Evolutionary conservation across 2,797 vertebrate genomes (phyloP), one percentile per base, ranked within the genome.

Genomic region (Sebastes ruberrimus): DNA sequence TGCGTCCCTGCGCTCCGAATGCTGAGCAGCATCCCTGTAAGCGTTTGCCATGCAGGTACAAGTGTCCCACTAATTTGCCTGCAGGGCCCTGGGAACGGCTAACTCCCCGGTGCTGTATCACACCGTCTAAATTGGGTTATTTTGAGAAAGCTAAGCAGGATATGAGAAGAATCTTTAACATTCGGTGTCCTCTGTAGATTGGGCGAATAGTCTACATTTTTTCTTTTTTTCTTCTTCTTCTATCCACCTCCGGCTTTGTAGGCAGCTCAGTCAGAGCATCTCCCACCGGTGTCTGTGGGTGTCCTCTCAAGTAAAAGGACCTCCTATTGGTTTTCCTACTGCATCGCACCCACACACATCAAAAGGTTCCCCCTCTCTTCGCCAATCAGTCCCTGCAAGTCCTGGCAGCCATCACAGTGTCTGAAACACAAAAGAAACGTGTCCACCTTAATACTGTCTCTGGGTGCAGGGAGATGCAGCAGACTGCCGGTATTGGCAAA

Each of bases 281-380:
- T 94, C 92, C 92, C 92, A 78, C 86, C 64, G 67, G 82, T 89
- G 85, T 84, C 84, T 74, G 89, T 89, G 89, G 86, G 93, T 91
- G 91, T 93, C 91, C 88, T 92, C 87, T 89, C 71, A 82, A 90
- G 85, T 62, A 82, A 80, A 86, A 88, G 67, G 67, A 85, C 82
- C 84, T 87, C 75, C 85, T 77, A 57, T 88, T 87, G 88, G 82
- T 85, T 90, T 86, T 83, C 74, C 64, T 71, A 73, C 69, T 65
- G 71, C 75, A 76, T 85, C 78, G 90, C 72, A 86, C 87, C 89
- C 90, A 91, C 86, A 88, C 88, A 84, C 79, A 86, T 84, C 59
- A 86, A 89, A 89, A 88, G 76, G 83, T 85, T 75, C 65, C 73
- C 76, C 42, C 72, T 85, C 72, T 83, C 70, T 83, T 76, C 42